These are phyloP conservation scores for Andrena chrysosceles DNA, from an alignment of 2,888 invertebrate genomes.

Conservation along the genomic window DNA sequence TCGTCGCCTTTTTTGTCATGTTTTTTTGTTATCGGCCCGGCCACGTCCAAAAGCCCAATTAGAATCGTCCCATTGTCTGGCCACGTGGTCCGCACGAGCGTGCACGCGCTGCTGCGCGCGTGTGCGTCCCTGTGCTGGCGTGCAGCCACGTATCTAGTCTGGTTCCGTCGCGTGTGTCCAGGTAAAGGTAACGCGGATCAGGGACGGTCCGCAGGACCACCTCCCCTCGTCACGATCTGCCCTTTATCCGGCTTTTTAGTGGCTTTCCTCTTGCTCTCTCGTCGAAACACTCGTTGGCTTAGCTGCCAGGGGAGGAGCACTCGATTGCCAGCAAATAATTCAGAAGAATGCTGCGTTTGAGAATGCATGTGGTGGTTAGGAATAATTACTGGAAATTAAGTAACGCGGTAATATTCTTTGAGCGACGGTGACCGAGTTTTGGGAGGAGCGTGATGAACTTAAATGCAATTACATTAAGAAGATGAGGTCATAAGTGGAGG, in stretches of 20 bases:
- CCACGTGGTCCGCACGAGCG: slow-evolving; percentile 84
- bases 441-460: too few relatives aligned
- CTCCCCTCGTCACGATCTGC: neutral
- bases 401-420: too few relatives aligned
- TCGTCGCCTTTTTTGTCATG: slow-evolving; percentile 78
- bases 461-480: too few relatives aligned
- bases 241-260: slow-evolving; percentile 34
- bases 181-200: slow-evolving; percentile 53
- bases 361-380: neutral
- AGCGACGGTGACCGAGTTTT: too few relatives aligned
- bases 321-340: slow-evolving; percentile 11
- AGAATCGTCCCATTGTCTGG: slow-evolving; percentile 84
- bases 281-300: slow-evolving; percentile 13
- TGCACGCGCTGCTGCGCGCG: slow-evolving; percentile 24
- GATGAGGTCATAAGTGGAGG: too few relatives aligned
- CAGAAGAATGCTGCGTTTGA: neutral
- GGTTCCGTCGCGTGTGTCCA: slow-evolving; percentile 39
- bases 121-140: neutral
- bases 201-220: neutral
- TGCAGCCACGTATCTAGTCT: slow-evolving; percentile 5
- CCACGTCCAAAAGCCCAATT: slow-evolving; percentile 82
- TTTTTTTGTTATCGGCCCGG: slow-evolving; percentile 76
- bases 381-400: too few relatives aligned
- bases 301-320: neutral
- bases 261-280: neutral